Base-by-base conservation (phyloP, 2,888 invertebrate genomes). In the Phyllotreta striolata region DNA sequence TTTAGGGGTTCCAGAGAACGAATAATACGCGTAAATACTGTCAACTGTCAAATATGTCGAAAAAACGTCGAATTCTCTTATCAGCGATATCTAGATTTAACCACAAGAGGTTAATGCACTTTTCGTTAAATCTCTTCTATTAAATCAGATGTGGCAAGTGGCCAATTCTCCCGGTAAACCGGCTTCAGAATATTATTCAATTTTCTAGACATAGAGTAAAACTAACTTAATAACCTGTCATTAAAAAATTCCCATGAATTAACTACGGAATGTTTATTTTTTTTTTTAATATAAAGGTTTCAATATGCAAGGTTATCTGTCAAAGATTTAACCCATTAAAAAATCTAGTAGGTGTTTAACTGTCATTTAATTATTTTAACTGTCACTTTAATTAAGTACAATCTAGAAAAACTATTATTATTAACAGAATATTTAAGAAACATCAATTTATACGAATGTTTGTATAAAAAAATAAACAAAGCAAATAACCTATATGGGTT, bases 111-210 rank as follows among this genome's bases (percentile, higher is more conserved):
- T 57, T 46, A 57, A 57, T 39, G 57, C 38, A 57, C 57, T 47
- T 47, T 57, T 47, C n/a, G 38, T 12, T 56, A 44, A 34, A 34
- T 57, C 38, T 47, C 39, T 47, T 39, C 47, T 57, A 47, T 56
- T 44, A 34, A 37, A 56, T 57, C 46, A 51, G 37, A 47, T 57
- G 47, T 57, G 57, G 47, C 57, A 57, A 57, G 57, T 57, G 57
- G 14, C 57, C 47, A 47, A 47, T 47, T 57, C 46, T 40, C 34
- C 24, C 24, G 34, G 35, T 10, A 51, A 55, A 35, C 35, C 56
- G 46, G 56, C 24, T 3, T 3, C 24, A 24, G 24, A 24, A 47
- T 51, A 51, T 4, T 24, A 24, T 24, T 24, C 4, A 24, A 24
- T 51, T 51, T 47, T 51, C 35, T 35, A 51, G 10, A 37, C 39